Conservation (phyloP, 2,888 invertebrate genomes). For the Athalia cordata region DNA sequence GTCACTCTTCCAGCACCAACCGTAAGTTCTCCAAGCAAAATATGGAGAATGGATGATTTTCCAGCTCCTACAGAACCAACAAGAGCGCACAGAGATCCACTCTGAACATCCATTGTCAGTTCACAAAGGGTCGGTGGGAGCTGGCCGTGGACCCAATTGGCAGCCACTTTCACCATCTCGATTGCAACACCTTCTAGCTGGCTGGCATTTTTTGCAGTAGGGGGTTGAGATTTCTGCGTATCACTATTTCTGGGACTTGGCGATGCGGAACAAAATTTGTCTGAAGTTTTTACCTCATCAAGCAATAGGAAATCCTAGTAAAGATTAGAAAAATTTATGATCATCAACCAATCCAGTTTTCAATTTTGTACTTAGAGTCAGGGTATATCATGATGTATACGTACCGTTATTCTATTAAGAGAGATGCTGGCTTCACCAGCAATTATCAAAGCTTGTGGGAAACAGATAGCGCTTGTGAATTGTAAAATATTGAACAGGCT, state of each 20-base stretch:
- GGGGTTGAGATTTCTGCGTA: no score
- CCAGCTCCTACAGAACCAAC: constrained; percentile 83
- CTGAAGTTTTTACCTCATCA: constrained; percentile 59
- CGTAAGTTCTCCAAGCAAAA: constrained; percentile 5
- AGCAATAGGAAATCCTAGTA: constrained; percentile 64
- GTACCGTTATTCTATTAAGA: constrained; percentile 74
- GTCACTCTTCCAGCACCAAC: neutral
- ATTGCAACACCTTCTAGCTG: neutral
- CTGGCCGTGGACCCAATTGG: constrained; percentile 64
- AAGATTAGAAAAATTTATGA: constrained; percentile 12
- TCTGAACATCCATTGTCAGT: constrained; percentile 71
- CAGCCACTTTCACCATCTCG: constrained; percentile 55
- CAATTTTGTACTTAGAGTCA: neutral
- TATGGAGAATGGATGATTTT: constrained; percentile 70
- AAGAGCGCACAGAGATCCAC: constrained; percentile 75
- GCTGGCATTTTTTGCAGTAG: no score
- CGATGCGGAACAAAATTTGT: neutral
- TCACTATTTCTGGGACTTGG: no score
- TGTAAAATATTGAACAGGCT: constrained; percentile 80
- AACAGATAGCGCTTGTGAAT: constrained; percentile 77
- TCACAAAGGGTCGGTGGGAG: constrained; percentile 73
- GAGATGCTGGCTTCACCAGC: constrained; percentile 78
- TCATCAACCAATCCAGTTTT: neutral
- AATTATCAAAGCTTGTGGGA: constrained; percentile 75
- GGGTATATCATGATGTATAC: constrained; percentile 71